Evolutionary conservation across 2,888 invertebrate genomes (phyloP), one percentile per base, ranked within the genome.

Genomic region (Perizoma affinitatum): DNA sequence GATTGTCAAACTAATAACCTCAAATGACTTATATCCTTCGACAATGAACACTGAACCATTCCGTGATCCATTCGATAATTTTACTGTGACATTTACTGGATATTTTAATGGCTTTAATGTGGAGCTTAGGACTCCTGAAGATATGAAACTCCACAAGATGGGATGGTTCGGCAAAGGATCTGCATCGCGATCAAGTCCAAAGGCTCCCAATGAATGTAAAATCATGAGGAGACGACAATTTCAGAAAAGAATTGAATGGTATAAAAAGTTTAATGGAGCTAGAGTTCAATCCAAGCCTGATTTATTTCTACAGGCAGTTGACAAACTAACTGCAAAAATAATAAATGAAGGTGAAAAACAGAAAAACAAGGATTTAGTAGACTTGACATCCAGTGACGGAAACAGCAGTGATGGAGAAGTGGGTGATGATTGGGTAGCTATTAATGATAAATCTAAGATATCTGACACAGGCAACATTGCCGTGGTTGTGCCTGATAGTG

Each of bases 111-210:
- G 96, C 0, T 93, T 94, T 63, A 94, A 94, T 67, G 94, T 96
- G 0, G 94, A 95, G 72, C 88, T 97, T 38, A 87, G 82, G 46
- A 91, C 95, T 66, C 76, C 84, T 0, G 90, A 93, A 48, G 94
- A 95, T 72, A 95, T 95, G 79, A 86, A 89, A 66, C 84, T 97
- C 9, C 93, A 95, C 76, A 94, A 94, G 34, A 95, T 94, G 93
- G 97, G 97, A 0, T 95, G 93, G 79, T 97, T 95, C 85, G 97
- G 97, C 0, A 96, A 96, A 87, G 96, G 95, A 0, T 94, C 94
- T 6, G 79, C 93, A 44, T 95, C 96, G 0, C 91, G 94, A 42
- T 93, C 94, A 33, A 89, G 86, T 70, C 95, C 92, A 61, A 84
- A 80, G 38, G 87, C 83, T 65, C 82, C 81, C 71, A 84, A 74